Evolutionary conservation across 2,113 vertebrate species (phyloP).

Genomic region (Arenaria interpres): DNA sequence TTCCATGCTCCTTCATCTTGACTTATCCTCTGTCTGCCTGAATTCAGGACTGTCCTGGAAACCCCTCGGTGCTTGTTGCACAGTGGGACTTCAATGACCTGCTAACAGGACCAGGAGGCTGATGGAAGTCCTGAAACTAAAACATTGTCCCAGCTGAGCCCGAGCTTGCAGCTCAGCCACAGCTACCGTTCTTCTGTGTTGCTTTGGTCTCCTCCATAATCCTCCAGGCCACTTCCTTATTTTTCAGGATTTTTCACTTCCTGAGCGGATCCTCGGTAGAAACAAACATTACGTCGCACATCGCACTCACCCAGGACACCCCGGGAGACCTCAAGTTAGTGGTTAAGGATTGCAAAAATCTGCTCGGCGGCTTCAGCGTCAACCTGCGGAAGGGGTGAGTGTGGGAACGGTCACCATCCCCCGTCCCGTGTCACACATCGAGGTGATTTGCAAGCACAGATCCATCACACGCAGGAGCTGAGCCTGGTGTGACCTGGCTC

Average conservation of each 20-base stretch:
- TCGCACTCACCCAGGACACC: neutral
- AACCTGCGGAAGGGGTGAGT: constrained; percentile 17
- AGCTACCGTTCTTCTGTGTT: accelerated
- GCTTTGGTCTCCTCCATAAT: neutral
- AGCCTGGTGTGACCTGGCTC: too few species aligned
- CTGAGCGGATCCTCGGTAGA: neutral
- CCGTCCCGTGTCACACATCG: accelerated
- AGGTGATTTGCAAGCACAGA: neutral
- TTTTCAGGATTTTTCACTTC: constrained; percentile 5
- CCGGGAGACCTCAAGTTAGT: neutral
- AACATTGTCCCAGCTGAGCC: accelerated
- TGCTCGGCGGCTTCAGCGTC: neutral
- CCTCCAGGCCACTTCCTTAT: accelerated
- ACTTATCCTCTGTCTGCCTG: neutral
- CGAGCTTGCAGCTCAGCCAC: accelerated
- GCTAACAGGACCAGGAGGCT: neutral
- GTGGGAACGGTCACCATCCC: accelerated
- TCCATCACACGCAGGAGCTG: neutral
- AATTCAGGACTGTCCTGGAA: neutral
- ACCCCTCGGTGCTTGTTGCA: neutral
- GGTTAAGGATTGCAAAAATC: constrained; percentile 21
- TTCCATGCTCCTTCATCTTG: neutral
- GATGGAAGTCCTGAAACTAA: neutral
- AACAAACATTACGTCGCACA: neutral
- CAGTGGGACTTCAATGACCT: neutral